Percentiles rank a stretch among this genome's conserved stretches.
phyloP scores from a whole-genome alignment of 1,140 invertebrate species.

The Linepithema humile region DNA sequence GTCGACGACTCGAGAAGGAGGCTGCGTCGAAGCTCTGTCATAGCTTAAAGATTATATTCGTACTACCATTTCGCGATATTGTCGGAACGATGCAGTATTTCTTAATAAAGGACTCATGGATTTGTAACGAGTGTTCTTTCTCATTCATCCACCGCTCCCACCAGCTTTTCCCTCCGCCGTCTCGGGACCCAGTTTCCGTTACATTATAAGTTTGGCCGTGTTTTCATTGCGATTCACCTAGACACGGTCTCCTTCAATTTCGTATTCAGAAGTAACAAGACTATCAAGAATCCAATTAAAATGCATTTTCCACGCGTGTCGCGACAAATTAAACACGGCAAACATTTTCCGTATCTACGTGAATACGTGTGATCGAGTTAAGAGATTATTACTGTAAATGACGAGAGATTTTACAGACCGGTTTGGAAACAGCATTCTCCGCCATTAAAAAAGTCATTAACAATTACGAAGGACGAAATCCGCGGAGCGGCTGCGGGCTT shows the following conservation, averaged over 20 bases:
- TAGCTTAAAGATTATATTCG: slow-evolving; percentile 74
- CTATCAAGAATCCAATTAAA: neutral
- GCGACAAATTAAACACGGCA: neutral
- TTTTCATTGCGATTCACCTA: neutral
- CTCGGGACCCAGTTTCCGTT: neutral
- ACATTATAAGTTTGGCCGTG: neutral
- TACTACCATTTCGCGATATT: slow-evolving; percentile 73
- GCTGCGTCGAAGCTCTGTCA: slow-evolving; percentile 61
- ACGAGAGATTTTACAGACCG: slow-evolving; percentile 9
- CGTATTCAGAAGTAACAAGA: neutral
- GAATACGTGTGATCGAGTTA: slow-evolving; percentile 1
- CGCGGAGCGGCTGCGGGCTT: neutral
- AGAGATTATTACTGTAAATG: neutral
- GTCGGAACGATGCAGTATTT: slow-evolving; percentile 75
- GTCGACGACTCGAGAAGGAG: slow-evolving; percentile 53
- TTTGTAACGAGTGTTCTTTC: slow-evolving; percentile 61
- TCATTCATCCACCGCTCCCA: neutral
- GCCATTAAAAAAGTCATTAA: slow-evolving; percentile 42
- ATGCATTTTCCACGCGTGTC: neutral
- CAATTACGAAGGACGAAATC: slow-evolving; percentile 33
- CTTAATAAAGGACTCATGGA: slow-evolving; percentile 77
- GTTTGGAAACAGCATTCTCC: slow-evolving; percentile 38
- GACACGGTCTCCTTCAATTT: neutral
- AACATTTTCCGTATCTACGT: neutral
- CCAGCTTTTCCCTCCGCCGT: neutral